These are phyloP conservation scores for Trematomus bernacchii DNA, from an alignment of 2,797 vertebrate genomes.

Conservation along the genomic window DNA sequence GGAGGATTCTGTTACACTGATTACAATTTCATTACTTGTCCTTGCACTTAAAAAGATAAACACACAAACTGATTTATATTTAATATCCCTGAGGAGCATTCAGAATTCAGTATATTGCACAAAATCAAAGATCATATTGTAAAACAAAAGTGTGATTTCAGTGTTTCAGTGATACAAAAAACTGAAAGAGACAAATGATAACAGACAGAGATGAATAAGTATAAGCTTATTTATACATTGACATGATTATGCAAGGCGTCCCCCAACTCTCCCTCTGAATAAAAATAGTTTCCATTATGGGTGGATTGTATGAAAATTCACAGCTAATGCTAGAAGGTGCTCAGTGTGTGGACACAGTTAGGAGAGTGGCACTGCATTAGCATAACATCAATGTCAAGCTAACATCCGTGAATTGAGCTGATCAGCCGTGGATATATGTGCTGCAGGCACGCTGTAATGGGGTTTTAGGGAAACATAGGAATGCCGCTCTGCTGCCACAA, in stretches of 20 bases:
- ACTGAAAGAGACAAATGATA: constrained; percentile 24
- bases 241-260: constrained; percentile 49
- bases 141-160: constrained; percentile 34
- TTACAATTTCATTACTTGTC: constrained; percentile 45
- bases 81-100: constrained; percentile 42
- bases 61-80: constrained; percentile 54
- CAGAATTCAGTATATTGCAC: constrained; percentile 46
- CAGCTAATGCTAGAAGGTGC: constrained; percentile 54
- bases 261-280: constrained; percentile 48
- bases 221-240: constrained; percentile 62
- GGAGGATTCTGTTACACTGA: constrained; percentile 48
- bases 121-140: constrained; percentile 52
- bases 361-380: constrained; percentile 71
- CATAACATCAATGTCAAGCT: constrained; percentile 79
- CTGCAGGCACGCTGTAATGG: constrained; percentile 47
- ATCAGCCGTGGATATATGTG: constrained; percentile 52
- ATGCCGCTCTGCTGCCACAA: constrained; percentile 20
- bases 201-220: constrained; percentile 57
- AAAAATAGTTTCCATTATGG: constrained; percentile 67
- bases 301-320: constrained; percentile 60
- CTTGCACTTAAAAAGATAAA: constrained; percentile 65
- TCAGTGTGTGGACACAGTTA: constrained; percentile 53
- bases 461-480: constrained; percentile 41
- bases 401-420: constrained; percentile 58
- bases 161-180: background rate